Conservation (phyloP, 2,113 vertebrate species). For the Lasiurus borealis region DNA sequence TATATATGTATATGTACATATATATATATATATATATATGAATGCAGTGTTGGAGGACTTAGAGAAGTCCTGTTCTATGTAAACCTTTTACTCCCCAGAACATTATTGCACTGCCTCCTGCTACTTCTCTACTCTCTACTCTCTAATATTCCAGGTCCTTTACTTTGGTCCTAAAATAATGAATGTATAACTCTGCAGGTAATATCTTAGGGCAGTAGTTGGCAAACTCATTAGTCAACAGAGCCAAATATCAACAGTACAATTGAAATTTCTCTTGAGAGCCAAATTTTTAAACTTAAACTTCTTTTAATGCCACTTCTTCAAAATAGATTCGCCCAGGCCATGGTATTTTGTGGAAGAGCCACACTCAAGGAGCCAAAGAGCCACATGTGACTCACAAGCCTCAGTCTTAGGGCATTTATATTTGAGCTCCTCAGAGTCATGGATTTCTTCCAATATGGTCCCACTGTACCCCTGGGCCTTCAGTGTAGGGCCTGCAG, state of each 20-base stretch:
- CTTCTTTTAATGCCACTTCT: too few relatives aligned
- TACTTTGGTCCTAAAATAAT: neutral
- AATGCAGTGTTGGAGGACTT: neutral
- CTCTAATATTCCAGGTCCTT: neutral
- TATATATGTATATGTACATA: too few relatives aligned
- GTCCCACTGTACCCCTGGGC: neutral
- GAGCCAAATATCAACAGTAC: too few relatives aligned
- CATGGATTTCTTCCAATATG: neutral
- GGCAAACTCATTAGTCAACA: too few relatives aligned
- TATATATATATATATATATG: neutral
- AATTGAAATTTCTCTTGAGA: too few relatives aligned
- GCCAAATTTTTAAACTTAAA: too few relatives aligned
- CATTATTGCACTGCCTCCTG: neutral
- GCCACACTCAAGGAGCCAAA: too few relatives aligned
- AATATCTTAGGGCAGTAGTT: neutral
- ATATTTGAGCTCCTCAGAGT: neutral
- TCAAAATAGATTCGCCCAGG: too few relatives aligned
- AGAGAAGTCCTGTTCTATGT: neutral
- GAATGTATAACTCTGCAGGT: neutral
- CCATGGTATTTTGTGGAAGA: too few relatives aligned
- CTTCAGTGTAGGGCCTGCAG: neutral
- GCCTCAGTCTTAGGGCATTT: neutral
- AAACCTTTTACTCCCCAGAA: neutral
- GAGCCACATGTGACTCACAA: too few relatives aligned
- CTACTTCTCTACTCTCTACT: neutral